Conservation (phyloP, 2,113 vertebrate genomes). For the Pseudorectes ferrugineus region DNA sequence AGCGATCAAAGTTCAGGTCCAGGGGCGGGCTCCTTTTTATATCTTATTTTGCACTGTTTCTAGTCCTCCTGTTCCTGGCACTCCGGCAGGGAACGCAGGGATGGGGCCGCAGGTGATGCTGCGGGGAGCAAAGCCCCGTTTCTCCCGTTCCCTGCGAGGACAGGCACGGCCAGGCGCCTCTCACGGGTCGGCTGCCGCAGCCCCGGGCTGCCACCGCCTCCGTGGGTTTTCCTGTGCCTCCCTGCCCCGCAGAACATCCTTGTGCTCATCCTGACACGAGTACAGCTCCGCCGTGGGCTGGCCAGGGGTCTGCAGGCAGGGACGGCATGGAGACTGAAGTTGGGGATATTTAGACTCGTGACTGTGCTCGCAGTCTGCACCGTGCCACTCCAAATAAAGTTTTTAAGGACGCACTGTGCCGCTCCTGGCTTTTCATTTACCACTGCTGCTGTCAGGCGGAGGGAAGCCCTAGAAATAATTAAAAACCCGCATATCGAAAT, state of each 20-base stretch:
- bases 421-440: background rate
- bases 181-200: accelerated
- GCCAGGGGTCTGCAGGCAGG: background rate
- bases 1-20: background rate
- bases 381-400: slow-evolving; percentile 52
- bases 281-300: background rate
- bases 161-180: accelerated
- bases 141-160: background rate
- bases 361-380: background rate
- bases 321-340: background rate
- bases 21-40: accelerated
- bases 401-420: background rate
- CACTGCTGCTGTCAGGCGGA: background rate
- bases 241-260: background rate
- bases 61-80: background rate
- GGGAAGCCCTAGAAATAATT: background rate
- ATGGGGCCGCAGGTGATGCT: background rate
- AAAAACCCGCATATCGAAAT: background rate
- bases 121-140: background rate
- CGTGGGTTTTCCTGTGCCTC: background rate
- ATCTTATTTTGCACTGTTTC: background rate
- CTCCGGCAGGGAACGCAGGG: background rate
- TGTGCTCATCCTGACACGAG: background rate
- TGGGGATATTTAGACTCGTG: slow-evolving; percentile 27
- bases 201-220: background rate